Base-by-base conservation (phyloP, 1,140 invertebrate genomes). In the Magallana ariakensis region DNA sequence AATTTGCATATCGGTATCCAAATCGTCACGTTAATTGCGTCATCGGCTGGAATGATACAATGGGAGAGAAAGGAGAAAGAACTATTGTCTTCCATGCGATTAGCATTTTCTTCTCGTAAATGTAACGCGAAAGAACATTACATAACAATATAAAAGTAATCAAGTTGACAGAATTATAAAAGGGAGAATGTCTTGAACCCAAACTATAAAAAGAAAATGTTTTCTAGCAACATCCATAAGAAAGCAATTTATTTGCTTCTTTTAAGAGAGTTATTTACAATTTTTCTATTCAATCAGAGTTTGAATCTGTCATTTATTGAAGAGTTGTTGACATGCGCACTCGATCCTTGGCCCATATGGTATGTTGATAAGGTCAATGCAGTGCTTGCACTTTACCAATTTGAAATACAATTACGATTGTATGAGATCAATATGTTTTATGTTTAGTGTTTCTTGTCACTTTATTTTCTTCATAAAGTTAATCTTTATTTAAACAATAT, bases 61-160 rank as follows among this genome's bases (percentile, higher is more conserved):
- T 13, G 22, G 1, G 11, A 33, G 66, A 75, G 66, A 75, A 75
- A 75, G 66, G 66, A 75, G 66, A 75, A 75, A 75, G 66, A 13
- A 26, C 66, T 11, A 33, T 33, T 75, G 66, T 75, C 22, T 75
- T 26, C 66, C 9, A 13, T 26, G 9, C 66, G 66, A 75, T 75
- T 75, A 75, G 66, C 66, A 75, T 75, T 75, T 75, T 75, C 66
- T 75, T 75, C 66, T 26, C 66, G 13, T 75, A 75, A 75, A 75
- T 26, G 66, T 75, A 26, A 75, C 33, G 19, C 66, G 11, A 26
- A 75, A 75, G 22, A 75, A 10, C 66, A 75, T 75, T 75, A 75
- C 66, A 75, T 75, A 26, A 75, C 66, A 75, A 75, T 75, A 75
- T 75, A 75, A 75, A 19, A 11, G 22, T 10, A 75, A 75, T 75